Percentiles rank a stretch among this genome's conserved stretches.
These are phyloP conservation scores for Chaenodraco wilsoni DNA, from an alignment of 2,797 vertebrate genomes.

Conservation along the genomic window DNA sequence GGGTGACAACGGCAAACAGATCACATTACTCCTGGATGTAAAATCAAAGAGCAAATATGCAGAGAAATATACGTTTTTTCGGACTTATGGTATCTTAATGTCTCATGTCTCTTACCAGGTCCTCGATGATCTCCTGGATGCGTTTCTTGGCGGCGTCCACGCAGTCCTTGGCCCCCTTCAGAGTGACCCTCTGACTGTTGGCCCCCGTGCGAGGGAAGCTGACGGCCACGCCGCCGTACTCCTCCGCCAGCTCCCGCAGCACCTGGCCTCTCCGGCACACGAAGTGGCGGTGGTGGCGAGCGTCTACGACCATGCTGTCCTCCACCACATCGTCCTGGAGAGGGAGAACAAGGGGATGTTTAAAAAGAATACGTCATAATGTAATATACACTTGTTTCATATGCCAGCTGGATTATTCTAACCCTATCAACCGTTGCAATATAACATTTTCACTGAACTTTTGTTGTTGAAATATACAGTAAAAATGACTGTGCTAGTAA, in stretches of 20 bases:
- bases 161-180: slow-evolving; percentile 88
- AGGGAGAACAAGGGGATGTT: no score
- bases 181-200: slow-evolving; percentile 83
- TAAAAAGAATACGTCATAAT: no score
- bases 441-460: neutral
- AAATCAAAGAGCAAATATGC: neutral
- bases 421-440: neutral
- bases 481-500: neutral
- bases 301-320: slow-evolving; percentile 84
- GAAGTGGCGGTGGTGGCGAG: slow-evolving; percentile 85
- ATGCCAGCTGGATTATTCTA: neutral
- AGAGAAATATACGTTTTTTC: neutral
- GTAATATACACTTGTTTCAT: no score
- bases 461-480: neutral
- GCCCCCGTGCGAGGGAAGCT: slow-evolving; percentile 86
- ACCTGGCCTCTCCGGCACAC: slow-evolving; percentile 85
- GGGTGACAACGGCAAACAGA: slow-evolving; percentile 3
- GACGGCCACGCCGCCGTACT: slow-evolving; percentile 87
- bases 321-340: slow-evolving; percentile 86
- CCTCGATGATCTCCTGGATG: slow-evolving; percentile 85
- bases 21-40: neutral
- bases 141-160: slow-evolving; percentile 86
- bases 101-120: slow-evolving; percentile 75
- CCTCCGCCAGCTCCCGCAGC: slow-evolving; percentile 85
- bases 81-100: neutral